phyloP scores from a whole-genome alignment of 1,140 invertebrate genomes.

The Metaphire vulgaris region DNA sequence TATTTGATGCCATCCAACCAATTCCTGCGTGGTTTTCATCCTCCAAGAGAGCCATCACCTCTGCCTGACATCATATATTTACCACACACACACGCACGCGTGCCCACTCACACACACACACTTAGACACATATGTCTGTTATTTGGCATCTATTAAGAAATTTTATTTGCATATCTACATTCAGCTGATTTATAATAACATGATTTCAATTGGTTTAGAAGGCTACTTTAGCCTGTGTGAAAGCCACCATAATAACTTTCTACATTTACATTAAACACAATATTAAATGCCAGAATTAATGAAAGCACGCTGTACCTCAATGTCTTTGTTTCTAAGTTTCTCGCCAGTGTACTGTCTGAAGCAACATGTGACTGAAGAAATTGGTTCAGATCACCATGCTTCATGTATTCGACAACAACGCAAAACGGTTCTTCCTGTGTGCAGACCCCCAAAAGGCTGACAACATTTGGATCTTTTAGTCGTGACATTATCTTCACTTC shows the following conservation, averaged over 20 bases:
- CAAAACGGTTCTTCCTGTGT: constrained; percentile 72
- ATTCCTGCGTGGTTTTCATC: too few species aligned
- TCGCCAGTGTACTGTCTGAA: constrained; percentile 5
- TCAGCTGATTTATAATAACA: not conserved
- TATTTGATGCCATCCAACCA: too few species aligned
- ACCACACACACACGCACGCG: too few species aligned
- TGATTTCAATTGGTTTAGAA: too few species aligned
- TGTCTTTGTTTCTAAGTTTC: constrained; percentile 36
- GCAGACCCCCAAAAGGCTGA: constrained; percentile 77
- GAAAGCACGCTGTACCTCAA: constrained; percentile 40
- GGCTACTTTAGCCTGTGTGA: too few species aligned
- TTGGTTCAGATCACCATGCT: constrained; percentile 80
- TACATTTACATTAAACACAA: not conserved
- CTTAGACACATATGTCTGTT: too few species aligned
- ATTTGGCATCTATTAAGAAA: not conserved
- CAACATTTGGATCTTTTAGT: constrained; percentile 76
- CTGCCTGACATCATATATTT: too few species aligned
- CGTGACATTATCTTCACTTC: constrained; percentile 80
- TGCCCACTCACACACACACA: too few species aligned
- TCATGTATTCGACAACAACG: constrained; percentile 83
- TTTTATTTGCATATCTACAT: not conserved
- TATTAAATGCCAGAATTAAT: too few species aligned
- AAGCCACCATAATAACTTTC: not conserved
- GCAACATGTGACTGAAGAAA: constrained; percentile 70
- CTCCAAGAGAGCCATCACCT: too few species aligned